Percentiles rank a stretch among this genome's conserved stretches.
These are phyloP conservation scores for Argyrosomus japonicus DNA, from an alignment of 2,113 vertebrate species.

Conservation along the genomic window DNA sequence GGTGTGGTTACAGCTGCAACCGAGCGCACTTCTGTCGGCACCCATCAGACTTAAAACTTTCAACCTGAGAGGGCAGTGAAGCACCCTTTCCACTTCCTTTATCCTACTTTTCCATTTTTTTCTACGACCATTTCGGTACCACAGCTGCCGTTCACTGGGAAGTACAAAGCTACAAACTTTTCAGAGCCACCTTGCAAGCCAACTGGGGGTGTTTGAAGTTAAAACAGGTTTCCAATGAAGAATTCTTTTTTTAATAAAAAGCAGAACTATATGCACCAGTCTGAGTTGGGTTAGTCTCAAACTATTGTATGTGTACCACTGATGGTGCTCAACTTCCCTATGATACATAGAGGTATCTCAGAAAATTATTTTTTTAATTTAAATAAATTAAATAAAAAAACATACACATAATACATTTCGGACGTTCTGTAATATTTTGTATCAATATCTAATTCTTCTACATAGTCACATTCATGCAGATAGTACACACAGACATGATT, in stretches of 20 bases:
- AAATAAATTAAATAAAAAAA: too few relatives aligned
- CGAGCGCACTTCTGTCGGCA: background rate
- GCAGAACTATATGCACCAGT: background rate
- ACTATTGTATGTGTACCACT: too few relatives aligned
- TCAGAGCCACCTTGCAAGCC: background rate
- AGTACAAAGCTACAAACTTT: background rate
- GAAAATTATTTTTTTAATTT: too few relatives aligned
- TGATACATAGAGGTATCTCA: too few relatives aligned
- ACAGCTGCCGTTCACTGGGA: background rate
- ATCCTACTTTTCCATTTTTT: background rate
- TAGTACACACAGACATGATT: too few relatives aligned
- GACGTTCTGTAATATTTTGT: too few relatives aligned
- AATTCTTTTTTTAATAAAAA: background rate
- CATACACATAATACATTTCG: too few relatives aligned
- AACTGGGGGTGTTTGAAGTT: constrained; percentile 4
- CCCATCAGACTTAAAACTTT: background rate
- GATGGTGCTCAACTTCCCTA: too few relatives aligned
- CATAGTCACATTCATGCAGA: too few relatives aligned
- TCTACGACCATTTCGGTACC: background rate
- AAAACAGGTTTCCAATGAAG: background rate
- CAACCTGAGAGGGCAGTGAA: background rate
- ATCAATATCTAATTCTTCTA: too few relatives aligned
- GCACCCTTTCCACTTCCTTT: background rate
- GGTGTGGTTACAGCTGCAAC: background rate
- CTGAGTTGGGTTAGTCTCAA: background rate